Percentiles rank a stretch among this genome's conserved stretches.
Evolutionary conservation across 64 coral and sea anemone species (phyloP).

Genomic region (Stylophora pistillata): DNA sequence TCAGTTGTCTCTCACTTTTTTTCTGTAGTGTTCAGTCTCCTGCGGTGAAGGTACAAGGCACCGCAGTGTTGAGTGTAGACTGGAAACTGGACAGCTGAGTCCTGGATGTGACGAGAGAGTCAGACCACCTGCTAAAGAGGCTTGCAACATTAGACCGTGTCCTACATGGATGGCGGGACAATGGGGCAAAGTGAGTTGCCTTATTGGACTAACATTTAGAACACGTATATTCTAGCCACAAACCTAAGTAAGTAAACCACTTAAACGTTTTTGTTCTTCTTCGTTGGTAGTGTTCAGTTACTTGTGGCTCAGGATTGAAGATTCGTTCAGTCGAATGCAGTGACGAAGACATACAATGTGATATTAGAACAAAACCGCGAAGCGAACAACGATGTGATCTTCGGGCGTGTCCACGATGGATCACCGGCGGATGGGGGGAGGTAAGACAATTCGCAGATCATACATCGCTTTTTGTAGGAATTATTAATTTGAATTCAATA

Average conservation of each 20-base stretch:
- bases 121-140: conserved; percentile 23
- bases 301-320: conserved; percentile 61
- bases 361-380: conserved; percentile 37
- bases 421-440: conserved; percentile 37
- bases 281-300: conserved; percentile 58
- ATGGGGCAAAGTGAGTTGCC: conserved; percentile 59
- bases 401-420: conserved; percentile 61
- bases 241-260: too few species aligned
- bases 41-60: conserved; percentile 38
- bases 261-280: background rate
- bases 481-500: background rate
- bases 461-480: background rate
- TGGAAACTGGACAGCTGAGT: background rate
- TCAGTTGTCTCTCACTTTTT: too few species aligned
- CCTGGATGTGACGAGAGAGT: conserved; percentile 4
- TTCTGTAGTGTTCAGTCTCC: conserved; percentile 49
- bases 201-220: background rate
- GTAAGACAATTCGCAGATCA: conserved; percentile 8
- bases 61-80: conserved; percentile 22
- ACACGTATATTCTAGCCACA: too few species aligned
- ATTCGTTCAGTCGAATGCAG: conserved; percentile 43
- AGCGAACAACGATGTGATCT: conserved; percentile 28
- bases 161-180: conserved; percentile 59
- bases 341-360: conserved; percentile 28
- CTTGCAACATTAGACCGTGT: conserved; percentile 40